Conservation (phyloP, 2,113 vertebrate genomes). For the Oceanites oceanicus region DNA sequence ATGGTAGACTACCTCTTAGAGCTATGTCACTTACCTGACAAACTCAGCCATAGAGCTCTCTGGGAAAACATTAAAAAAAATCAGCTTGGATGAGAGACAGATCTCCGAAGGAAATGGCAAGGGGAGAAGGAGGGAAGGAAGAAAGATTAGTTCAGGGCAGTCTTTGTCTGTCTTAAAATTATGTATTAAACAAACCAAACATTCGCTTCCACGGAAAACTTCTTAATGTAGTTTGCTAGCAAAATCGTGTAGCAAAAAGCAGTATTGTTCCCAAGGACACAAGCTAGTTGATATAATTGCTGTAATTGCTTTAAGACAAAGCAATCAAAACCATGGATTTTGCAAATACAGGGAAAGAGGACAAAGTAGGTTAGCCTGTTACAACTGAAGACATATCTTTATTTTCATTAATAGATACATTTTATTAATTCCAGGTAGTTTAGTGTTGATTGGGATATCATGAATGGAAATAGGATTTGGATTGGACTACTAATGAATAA, state of each 20-base stretch:
- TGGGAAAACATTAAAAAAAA: neutral
- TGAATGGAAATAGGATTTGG: neutral
- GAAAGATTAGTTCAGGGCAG: neutral
- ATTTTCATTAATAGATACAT: neutral
- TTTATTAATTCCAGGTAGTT: neutral
- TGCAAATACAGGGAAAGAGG: neutral
- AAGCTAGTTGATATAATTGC: neutral
- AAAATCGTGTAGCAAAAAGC: neutral
- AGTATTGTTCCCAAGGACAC: neutral
- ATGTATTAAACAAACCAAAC: neutral
- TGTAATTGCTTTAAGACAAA: neutral
- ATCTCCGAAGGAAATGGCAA: neutral
- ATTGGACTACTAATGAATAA: neutral
- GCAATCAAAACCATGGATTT: neutral
- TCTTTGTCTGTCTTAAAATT: neutral
- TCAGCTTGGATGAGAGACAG: neutral
- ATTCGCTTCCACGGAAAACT: neutral
- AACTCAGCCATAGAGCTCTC: neutral
- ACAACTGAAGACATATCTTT: neutral
- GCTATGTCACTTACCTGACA: neutral
- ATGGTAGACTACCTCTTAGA: neutral
- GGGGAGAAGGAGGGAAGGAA: neutral
- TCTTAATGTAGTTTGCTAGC: neutral
- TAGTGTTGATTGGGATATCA: neutral
- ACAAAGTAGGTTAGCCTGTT: neutral